phyloP scores from a whole-genome alignment of 2,888 invertebrate species.

The Scaptomyza reducta region DNA sequence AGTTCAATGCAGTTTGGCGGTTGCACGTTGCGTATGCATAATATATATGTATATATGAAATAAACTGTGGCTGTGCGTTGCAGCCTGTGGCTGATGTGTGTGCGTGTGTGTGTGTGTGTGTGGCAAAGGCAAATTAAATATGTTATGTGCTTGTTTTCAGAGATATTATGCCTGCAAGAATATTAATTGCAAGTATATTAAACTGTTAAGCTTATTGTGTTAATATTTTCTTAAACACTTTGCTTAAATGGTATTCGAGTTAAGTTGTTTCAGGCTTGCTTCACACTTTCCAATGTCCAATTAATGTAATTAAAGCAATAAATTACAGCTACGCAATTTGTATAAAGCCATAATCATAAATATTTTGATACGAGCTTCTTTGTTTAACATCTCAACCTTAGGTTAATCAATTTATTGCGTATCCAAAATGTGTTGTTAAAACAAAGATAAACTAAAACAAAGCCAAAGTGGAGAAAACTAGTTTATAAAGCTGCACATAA shows the following conservation, averaged over 20 bases:
- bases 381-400: too few species aligned
- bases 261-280: background rate
- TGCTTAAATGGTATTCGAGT: background rate
- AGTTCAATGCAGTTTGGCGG: conserved; percentile 31
- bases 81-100: conserved; percentile 6
- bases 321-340: too few species aligned
- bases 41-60: background rate
- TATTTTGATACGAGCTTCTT: too few species aligned
- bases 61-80: background rate
- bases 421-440: too few species aligned
- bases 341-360: too few species aligned
- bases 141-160: conserved; percentile 17
- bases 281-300: background rate
- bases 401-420: too few species aligned
- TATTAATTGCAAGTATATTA: conserved; percentile 8
- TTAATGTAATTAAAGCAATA: background rate
- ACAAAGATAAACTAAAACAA: background rate
- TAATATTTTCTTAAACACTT: background rate
- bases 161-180: conserved; percentile 8
- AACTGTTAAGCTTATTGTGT: background rate
- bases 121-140: conserved; percentile 14
- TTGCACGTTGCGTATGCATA: conserved; percentile 48
- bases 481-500: background rate
- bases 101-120: conserved; percentile 4
- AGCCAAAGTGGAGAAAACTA: background rate